Conservation (phyloP, 2,797 vertebrate species). For the Mareca strepera region DNA sequence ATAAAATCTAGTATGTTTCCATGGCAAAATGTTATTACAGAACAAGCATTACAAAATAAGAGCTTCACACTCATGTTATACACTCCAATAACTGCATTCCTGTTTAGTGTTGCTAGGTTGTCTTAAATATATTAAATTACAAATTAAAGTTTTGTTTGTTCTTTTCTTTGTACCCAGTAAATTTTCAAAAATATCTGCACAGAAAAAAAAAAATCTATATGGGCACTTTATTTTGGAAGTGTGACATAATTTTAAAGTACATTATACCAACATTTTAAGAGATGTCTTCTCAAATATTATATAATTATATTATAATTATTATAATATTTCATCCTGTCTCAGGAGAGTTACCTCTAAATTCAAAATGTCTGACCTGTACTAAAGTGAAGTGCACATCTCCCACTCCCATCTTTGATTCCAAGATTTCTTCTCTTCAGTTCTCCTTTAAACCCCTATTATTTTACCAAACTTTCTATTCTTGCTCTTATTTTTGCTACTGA, state of each 20-base stretch:
- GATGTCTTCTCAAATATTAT: neutral
- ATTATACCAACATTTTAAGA: neutral
- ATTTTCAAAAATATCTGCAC: neutral
- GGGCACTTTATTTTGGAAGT: neutral
- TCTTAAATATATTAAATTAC: neutral
- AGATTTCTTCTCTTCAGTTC: neutral
- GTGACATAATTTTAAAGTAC: neutral
- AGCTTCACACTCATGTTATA: neutral
- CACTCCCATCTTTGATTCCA: rapidly evolving
- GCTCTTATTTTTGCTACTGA: neutral
- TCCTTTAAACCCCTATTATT: neutral
- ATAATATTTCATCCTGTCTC: neutral
- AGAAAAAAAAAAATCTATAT: too few relatives aligned
- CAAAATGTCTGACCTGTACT: neutral
- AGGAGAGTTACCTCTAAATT: neutral
- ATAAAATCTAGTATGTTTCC: neutral
- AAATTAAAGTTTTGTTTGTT: neutral
- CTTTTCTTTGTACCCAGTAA: neutral
- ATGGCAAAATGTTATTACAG: neutral
- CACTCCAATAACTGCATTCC: neutral
- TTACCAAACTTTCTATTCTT: neutral
- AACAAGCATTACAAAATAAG: neutral
- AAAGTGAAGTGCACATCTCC: neutral
- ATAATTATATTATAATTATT: neutral
- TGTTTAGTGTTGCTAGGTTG: neutral